Base-by-base conservation (phyloP, 2,888 invertebrate genomes). In the Prenolepis imparis region DNA sequence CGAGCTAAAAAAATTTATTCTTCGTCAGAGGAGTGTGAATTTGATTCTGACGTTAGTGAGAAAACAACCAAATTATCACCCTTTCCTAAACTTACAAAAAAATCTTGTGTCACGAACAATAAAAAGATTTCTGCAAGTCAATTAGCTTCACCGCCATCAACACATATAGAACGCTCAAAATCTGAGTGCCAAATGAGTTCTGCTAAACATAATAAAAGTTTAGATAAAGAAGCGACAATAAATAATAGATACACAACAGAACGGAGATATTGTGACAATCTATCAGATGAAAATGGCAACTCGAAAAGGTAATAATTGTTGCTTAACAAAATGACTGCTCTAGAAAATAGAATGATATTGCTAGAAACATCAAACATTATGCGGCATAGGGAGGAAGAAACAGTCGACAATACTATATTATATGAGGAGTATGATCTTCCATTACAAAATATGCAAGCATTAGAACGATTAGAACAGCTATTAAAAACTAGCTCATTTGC, bases 271-370 rank as follows among this genome's bases (percentile, higher is more conserved):
- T 6, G 6, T 61, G 21, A 32, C 18, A 61, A 32, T 61, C 6
- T 5, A 32, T 61, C 32, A 15, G 32, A 61, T 61, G 15, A 61
- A n/a, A 61, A 61, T 61, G 32, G 11, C 32, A 32, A 61, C 18
- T 32, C 32, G 61, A 4, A 32, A 61, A 15, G 36, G n/a, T 63
- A 39, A 36, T n/a, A 63, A 9, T 63, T 63, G 4, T 36, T 63
- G 9, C n/a, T 63, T 3, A 36, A 63, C 6, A 63, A 61, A 61
- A 63, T 63, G 21, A 64, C n/a, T 64, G 21, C 1, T 39, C 3
- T 64, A 41, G 64, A 64, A 41, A 64, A 64, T 41, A 64, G 64
- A 64, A 64, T 64, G 39, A 12, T 64, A 1, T 41, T 64, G 3
- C 11, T 41, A 21, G 39, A 64, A 64, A 12, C 39, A 41, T 64